Base-by-base conservation (phyloP, 64 coral and sea anemone species). In the Montipora efflorescens region DNA sequence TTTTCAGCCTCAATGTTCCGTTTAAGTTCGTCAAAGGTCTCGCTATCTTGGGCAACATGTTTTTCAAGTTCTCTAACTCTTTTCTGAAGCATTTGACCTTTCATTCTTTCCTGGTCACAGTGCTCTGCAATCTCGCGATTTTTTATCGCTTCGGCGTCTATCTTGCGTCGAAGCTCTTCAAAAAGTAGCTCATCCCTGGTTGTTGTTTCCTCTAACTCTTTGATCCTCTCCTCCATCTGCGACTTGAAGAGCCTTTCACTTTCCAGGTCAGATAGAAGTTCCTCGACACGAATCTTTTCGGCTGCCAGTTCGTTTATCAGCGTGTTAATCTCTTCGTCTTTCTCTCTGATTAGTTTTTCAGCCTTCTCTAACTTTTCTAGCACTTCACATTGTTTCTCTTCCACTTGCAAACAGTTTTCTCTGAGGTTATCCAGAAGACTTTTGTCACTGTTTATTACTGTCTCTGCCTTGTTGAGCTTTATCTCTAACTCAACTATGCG, bases 391-490 rank as follows among this genome's bases (percentile, higher is more conserved):
- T 79, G 62, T 52, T 88, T 81, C 28, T 88, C 59, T 46, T 93
- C 75, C 50, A 77, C 83, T 57, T 68, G 16, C 4, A 78, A 88
- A 19, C 62, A 66, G 47, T 69, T 74, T 25, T 79, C 78, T 61
- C 84, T 76, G 12, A 93, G 59, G 48, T 22, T 67, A 22, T 88
- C 92, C 5, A 93, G 13, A 7, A 93, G 18, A 36, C 53, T 21
- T 59, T 88, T 93, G 18, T 93, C 92, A 14, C 66, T 64, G 19
- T 51, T 81, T 25, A 93, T 90, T 3, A 82, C 7, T 74, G 91
- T 61, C 92, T 98, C 96, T 36, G 93, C 74, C 28, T 91, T 78
- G 25, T 95, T 94, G 18, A 92, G 73, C 22, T 92, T 87, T 19
- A 82, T 77, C 59, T 92, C 89, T 66, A 91, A 76, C 57, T 85